phyloP scores from a whole-genome alignment of 2,888 invertebrate species.

The Trisateles emortualis region DNA sequence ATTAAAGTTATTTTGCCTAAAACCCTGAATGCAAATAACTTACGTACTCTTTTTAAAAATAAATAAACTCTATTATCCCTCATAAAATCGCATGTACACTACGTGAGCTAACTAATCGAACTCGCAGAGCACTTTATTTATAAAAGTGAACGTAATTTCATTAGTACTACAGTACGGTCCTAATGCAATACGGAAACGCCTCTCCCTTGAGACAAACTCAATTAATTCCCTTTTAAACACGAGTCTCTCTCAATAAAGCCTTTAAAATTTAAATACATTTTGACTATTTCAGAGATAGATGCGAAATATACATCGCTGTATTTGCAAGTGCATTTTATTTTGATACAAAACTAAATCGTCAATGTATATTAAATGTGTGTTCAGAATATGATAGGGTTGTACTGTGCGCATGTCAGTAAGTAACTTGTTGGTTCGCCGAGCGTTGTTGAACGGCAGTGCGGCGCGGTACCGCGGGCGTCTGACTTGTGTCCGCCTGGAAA shows the following conservation, averaged over 20 bases:
- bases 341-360: constrained; percentile 36
- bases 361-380: constrained; percentile 49
- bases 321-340: constrained; percentile 14
- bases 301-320: constrained; percentile 36
- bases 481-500: constrained; percentile 60
- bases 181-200: constrained; percentile 81
- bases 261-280: constrained; percentile 82
- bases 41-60: too few relatives aligned
- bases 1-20: too few relatives aligned
- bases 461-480: constrained; percentile 68
- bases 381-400: constrained; percentile 56
- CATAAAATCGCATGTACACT: constrained; percentile 33
- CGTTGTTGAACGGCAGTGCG: constrained; percentile 79
- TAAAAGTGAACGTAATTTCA: constrained; percentile 76
- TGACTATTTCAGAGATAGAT: constrained; percentile 48
- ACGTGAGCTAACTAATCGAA: constrained; percentile 39
- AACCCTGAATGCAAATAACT: too few relatives aligned
- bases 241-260: constrained; percentile 72
- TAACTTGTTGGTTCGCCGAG: constrained; percentile 82
- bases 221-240: constrained; percentile 82
- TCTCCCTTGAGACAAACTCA: constrained; percentile 83
- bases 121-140: constrained; percentile 52
- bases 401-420: constrained; percentile 80
- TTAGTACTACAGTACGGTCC: constrained; percentile 74
- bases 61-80: constrained; percentile 22